Base-by-base conservation (phyloP, 2,113 vertebrate species). In the Oxyura jamaicensis region DNA sequence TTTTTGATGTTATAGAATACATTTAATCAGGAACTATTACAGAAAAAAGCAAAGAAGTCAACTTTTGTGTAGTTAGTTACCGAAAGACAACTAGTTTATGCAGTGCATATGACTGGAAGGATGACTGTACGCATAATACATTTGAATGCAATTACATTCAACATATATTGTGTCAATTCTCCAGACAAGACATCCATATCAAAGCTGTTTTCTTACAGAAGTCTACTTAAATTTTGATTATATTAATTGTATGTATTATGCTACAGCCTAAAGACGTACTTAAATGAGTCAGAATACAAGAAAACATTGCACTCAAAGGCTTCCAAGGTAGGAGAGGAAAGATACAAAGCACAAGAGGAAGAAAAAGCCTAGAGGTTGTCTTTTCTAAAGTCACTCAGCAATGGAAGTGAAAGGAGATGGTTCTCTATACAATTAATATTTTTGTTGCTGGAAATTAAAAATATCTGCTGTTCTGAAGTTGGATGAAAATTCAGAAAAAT, bases 101-200 rank as follows among this genome's bases (percentile, higher is more conserved):
- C 0, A 0, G 65, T 21, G 23, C 11, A 20, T 13, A 19, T 8
- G 10, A 50, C 11, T 29, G 23, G n/a, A 60, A 8, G 16, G 19
- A 42, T 2, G 4, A 48, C 44, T 21, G 26, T 10, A 62, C 2
- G 18, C 8, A 35, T 53, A 58, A 63, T 4, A 23, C 35, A 91
- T 74, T 52, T 50, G 44, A 39, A 74, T 1, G 4, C 7, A 39
- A 8, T 5, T 55, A 4, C 18, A 4, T 53, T 28, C 28, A 25
- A 46, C 13, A 16, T 36, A 35, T 8, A 63, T 10, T 19, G 21
- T 48, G 33, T 10, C 17, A 28, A 11, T 46, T 48, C 17, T 50
- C 18, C 29, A 23, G 48, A 46, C 60, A 53, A 42, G 6, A 13
- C 17, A 75, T 89, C n/a, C 20, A 42, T 26, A 41, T 20, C 31